Conservation (phyloP, 2,888 invertebrate genomes). For the Megastigmus dorsalis region DNA sequence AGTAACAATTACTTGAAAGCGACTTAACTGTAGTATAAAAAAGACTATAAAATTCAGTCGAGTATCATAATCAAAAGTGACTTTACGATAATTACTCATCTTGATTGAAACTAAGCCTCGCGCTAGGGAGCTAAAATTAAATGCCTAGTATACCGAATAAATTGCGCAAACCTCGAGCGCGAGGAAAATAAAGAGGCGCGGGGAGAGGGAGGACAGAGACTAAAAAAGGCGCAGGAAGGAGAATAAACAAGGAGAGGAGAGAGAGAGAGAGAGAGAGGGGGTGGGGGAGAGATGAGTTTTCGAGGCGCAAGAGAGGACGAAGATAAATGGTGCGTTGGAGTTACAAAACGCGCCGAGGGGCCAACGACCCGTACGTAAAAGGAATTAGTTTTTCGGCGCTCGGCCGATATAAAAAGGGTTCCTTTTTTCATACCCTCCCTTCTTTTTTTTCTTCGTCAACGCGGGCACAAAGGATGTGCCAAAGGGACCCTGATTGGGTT, state of each 20-base stretch:
- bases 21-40: background rate
- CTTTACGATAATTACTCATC: slow-evolving; percentile 27
- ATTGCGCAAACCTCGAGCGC: background rate
- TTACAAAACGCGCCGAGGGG: background rate
- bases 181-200: background rate
- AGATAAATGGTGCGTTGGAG: slow-evolving; percentile 18
- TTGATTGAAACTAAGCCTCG: slow-evolving; percentile 11
- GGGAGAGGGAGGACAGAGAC: background rate
- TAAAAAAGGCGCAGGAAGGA: background rate
- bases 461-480: background rate
- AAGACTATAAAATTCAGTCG: background rate
- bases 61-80: slow-evolving; percentile 6
- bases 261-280: background rate
- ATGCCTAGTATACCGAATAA: background rate
- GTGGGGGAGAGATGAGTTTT: background rate
- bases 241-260: background rate
- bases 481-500: background rate
- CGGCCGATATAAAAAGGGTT: background rate
- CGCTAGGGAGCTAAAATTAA: slow-evolving; percentile 3
- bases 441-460: background rate
- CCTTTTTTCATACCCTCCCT: background rate
- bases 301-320: background rate
- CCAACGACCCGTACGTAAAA: slow-evolving; percentile 17
- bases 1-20: background rate
- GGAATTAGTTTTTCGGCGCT: slow-evolving; percentile 31